Conservation (phyloP, 1,140 invertebrate species). For the Eupristina koningsbergeri region DNA sequence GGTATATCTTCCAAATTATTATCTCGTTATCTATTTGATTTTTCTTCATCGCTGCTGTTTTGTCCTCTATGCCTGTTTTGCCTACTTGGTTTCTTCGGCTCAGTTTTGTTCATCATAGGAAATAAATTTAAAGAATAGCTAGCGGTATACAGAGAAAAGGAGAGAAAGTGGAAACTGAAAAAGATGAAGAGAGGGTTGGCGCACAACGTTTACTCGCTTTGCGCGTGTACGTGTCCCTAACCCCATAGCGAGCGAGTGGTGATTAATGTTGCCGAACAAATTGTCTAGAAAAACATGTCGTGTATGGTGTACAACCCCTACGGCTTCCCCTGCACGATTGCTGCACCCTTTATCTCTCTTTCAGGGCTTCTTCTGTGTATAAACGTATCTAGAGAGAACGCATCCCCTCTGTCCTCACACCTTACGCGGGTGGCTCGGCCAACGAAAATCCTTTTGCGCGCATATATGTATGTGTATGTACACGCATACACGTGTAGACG, state of each 20-base stretch:
- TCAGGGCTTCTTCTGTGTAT: constrained; percentile 26
- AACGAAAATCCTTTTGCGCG: constrained; percentile 10
- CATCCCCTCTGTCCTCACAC: neutral
- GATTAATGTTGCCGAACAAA: constrained; percentile 77
- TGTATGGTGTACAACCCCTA: constrained; percentile 53
- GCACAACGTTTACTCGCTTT: constrained; percentile 54
- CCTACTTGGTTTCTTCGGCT: constrained; percentile 18
- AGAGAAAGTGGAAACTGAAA: neutral
- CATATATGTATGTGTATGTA: neutral
- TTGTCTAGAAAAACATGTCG: constrained; percentile 76
- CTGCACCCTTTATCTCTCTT: constrained; percentile 72
- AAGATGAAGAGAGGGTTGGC: constrained; percentile 27
- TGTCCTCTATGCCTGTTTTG: neutral
- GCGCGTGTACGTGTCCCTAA: constrained; percentile 36
- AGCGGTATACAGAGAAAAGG: neutral
- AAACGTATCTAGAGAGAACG: neutral
- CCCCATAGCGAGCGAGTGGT: constrained; percentile 62
- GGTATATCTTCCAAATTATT: neutral
- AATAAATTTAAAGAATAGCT: constrained; percentile 59
- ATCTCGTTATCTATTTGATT: neutral
- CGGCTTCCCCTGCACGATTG: constrained; percentile 53
- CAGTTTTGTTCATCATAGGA: constrained; percentile 38
- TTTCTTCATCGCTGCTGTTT: neutral
- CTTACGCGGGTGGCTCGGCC: constrained; percentile 5
- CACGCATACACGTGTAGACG: neutral